Evolutionary conservation across 2,888 invertebrate species (phyloP), one percentile per base, ranked within the genome.

Genomic region (Eilema depressum): DNA sequence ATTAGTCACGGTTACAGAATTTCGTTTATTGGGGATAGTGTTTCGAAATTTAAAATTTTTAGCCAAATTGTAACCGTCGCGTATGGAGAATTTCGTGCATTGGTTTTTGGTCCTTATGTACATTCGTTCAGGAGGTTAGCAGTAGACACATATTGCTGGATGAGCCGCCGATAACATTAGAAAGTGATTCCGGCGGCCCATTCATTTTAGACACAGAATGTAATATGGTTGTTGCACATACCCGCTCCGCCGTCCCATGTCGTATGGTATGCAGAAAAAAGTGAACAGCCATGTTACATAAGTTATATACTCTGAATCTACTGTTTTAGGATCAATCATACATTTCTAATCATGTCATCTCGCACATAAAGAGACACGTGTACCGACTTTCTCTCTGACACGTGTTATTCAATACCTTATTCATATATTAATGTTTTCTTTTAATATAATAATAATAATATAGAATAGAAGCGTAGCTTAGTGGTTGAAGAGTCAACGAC

Each of bases 271-370:
- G 53, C 53, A 53, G 53, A 53, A 53, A 53, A 53, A 53, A 53
- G 53, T n/a, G 53, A 53, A 53, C 53, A 53, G 53, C 53, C 53
- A 53, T 53, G 53, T 53, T 53, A 53, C 53, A 53, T 53, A 53
- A 53, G 53, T 53, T n/a, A 53, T 53, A 53, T 10, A 53, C 53
- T 53, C 53, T n/a, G 53, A 41, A 53, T 53, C 53, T 53, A 53
- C 20, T n/a, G 53, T 53, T 53, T 53, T 53, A 10, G 53, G n/a
- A 53, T 53, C 53, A 53, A 53, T 53, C 53, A 53, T 53, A 53
- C 53, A 53, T 8, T 53, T n/a, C 53, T 53, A n/a, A 53, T n/a
- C 10, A 10, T 53, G 10, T 53, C n/a, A 53, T n/a, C 53, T 53
- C 10, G 53, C 10, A 53, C 53, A 37, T 37, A 47, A 20, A 47